These are phyloP conservation scores for Dascyllus trimaculatus DNA, from an alignment of 2,113 vertebrate species.

Conservation along the genomic window DNA sequence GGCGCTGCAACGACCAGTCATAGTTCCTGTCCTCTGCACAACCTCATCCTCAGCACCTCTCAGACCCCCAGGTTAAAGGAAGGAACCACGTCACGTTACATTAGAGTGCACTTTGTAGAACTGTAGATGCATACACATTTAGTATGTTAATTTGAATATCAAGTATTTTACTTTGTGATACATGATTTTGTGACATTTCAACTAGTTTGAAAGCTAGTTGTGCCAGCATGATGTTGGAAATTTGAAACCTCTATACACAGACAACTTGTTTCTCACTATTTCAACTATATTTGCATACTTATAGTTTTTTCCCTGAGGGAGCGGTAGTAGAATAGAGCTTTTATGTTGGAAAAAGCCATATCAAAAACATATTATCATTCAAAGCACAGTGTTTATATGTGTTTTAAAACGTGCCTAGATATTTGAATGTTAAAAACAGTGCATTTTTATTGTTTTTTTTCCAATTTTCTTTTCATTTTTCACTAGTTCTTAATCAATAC, in stretches of 20 bases:
- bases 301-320: background rate
- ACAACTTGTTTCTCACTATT: background rate
- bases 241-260: too few relatives aligned
- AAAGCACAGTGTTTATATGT: too few relatives aligned
- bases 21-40: constrained; percentile 46
- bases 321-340: background rate
- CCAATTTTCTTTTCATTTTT: background rate
- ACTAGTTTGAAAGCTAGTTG: background rate
- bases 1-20: constrained; percentile 33
- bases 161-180: background rate
- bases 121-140: background rate
- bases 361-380: too few relatives aligned
- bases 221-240: background rate
- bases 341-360: background rate
- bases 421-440: background rate
- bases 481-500: background rate
- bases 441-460: background rate
- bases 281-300: background rate
- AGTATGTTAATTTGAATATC: background rate
- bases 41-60: constrained; percentile 23
- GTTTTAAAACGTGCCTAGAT: background rate
- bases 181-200: background rate
- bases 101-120: background rate
- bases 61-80: background rate
- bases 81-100: background rate